Percentiles rank a stretch among this genome's conserved stretches.
These are phyloP conservation scores for Phalera bucephala DNA, from an alignment of 2,888 invertebrate genomes.

Conservation along the genomic window DNA sequence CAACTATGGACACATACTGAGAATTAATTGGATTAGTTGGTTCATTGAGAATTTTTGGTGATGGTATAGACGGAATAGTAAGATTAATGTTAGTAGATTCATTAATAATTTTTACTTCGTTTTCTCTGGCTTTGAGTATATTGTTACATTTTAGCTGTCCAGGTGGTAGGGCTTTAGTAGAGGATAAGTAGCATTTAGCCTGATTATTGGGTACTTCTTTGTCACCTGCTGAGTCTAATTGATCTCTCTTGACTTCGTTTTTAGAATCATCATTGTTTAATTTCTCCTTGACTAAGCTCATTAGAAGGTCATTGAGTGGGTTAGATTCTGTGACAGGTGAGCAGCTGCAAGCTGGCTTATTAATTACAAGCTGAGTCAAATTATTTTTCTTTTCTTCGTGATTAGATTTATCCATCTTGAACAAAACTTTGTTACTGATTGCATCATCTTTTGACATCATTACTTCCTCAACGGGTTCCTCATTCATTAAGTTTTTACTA, in stretches of 20 bases:
- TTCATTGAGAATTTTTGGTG: conserved; percentile 81
- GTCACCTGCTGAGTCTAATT: conserved; percentile 66
- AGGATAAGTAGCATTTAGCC: conserved; percentile 85
- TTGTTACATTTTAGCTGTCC: conserved; percentile 96
- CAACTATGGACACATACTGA: conserved; percentile 77
- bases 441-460: conserved; percentile 74
- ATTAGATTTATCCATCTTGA: conserved; percentile 65
- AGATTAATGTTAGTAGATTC: conserved; percentile 71
- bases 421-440: conserved; percentile 72
- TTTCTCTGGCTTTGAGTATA: conserved; percentile 92
- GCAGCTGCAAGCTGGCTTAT: conserved; percentile 73
- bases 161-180: conserved; percentile 90
- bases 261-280: conserved; percentile 85
- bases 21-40: conserved; percentile 67
- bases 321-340: conserved; percentile 73
- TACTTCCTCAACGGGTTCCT: conserved; percentile 61
- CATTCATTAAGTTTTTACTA: conserved; percentile 67
- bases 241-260: conserved; percentile 84
- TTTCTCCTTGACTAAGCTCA: conserved; percentile 78
- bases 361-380: conserved; percentile 67
- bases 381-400: conserved; percentile 72
- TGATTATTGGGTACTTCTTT: conserved; percentile 88
- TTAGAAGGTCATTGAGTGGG: conserved; percentile 74
- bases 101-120: conserved; percentile 74
- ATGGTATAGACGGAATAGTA: conserved; percentile 72